phyloP scores from a whole-genome alignment of 2,888 invertebrate genomes.

The Parascotia fuliginaria region DNA sequence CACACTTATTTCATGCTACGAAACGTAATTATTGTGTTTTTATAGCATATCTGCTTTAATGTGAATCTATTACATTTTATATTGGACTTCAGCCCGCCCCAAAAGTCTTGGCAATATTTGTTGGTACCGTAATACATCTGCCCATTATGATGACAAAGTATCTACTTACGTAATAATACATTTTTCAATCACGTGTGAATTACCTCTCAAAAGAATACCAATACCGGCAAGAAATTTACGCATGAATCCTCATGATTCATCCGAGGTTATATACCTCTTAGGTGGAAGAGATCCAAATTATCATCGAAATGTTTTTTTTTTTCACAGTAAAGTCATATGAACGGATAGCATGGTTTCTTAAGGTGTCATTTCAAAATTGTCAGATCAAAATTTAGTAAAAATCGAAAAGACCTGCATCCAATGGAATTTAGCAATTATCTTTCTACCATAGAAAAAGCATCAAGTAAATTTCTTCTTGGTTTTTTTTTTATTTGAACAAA shows the following conservation, averaged over 20 bases:
- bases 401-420: too few relatives aligned
- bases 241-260: conserved; percentile 5
- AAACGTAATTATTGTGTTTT: conserved; percentile 42
- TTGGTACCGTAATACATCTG: conserved; percentile 21
- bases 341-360: background rate
- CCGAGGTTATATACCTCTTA: background rate
- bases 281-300: conserved; percentile 2
- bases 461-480: too few relatives aligned
- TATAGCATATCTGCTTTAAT: conserved; percentile 43
- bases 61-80: conserved; percentile 39
- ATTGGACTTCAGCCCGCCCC: conserved; percentile 46
- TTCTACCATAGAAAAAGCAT: too few relatives aligned
- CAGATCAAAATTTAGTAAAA: too few relatives aligned
- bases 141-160: conserved; percentile 28
- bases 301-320: background rate
- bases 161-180: conserved; percentile 7
- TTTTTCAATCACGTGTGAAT: conserved; percentile 20
- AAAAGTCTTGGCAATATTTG: conserved; percentile 48
- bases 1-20: conserved; percentile 48
- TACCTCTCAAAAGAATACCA: background rate
- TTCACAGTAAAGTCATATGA: background rate
- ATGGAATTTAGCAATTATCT: too few relatives aligned
- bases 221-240: background rate
- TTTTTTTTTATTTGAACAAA: too few relatives aligned
- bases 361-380: too few relatives aligned